Evolutionary conservation across 37 sponge, comb jelly and placozoan genomes (phyloP), one percentile per base, ranked within the genome.

Genomic region (Bolinopsis microptera): DNA sequence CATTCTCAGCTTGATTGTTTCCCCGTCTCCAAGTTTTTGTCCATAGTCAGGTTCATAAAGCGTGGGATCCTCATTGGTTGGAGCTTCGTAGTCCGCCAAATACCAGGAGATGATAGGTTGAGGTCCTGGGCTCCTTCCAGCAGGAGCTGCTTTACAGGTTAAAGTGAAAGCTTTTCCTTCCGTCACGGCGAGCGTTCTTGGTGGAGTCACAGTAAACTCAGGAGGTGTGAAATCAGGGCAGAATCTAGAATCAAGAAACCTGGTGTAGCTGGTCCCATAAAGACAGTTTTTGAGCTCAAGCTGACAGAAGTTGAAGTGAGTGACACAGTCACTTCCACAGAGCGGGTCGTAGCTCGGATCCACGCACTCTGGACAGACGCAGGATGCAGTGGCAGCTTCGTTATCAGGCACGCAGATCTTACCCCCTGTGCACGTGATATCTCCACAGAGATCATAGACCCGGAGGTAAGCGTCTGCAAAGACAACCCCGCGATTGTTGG

Each of bases 51-150:
- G 90, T 5, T 86, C 61, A 3, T 72, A n/a, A 3, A 28, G 5
- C 5, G 75, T 72, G 27, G 75, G 75, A n/a, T 5, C 31, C 31
- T 72, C 75, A n/a, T n/a, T n/a, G n/a, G 90, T 23, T 26, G 90
- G 90, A 2, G 3, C 61, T 1, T 16, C 21, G 37, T 33, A 32
- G 21, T 77, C 80, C 21, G 80, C 33, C 28, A 35, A 1, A 30
- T 86, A 86, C 90, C 90, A 86, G 38, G 90, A 86, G n/a, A 86
- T 86, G 13, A 86, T 38, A 18, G 90, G 90, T 0, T 40, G 90
- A 40, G 90, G 90, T 24, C 61, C 90, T 1, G 90, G 90, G 3
- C 1, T 41, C 3, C 3, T 48, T 39, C 90, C 90, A 24, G 40
- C 41, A 86, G 90, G 61, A 23, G 30, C 35, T 0, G 48, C 90